These are phyloP conservation scores for Hoplostethus mediterraneus DNA, from an alignment of 2,797 vertebrate genomes.

Conservation along the genomic window DNA sequence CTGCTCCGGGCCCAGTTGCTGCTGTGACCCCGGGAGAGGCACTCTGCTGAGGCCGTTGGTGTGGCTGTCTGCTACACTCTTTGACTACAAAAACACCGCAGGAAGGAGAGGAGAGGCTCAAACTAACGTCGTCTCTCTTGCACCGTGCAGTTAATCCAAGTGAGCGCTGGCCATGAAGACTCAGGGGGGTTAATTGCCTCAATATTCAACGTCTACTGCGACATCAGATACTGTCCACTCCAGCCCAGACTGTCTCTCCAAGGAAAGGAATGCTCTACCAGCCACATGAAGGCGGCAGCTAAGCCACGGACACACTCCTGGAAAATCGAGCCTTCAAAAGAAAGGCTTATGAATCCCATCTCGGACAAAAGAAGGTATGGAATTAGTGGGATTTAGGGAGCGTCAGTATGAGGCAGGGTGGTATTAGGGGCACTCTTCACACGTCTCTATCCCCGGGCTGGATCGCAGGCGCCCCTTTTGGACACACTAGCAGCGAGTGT, in stretches of 20 bases:
- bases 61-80: constrained; percentile 39
- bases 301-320: constrained; percentile 75
- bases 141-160: constrained; percentile 29
- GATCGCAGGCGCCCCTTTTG: constrained; percentile 59
- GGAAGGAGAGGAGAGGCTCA: constrained; percentile 3
- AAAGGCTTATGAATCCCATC: constrained; percentile 77
- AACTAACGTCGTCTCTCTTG: constrained; percentile 32
- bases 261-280: constrained; percentile 44
- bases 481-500: constrained; percentile 48
- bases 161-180: constrained; percentile 27
- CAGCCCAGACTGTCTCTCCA: constrained; percentile 43
- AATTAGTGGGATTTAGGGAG: constrained; percentile 81
- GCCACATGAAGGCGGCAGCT: constrained; percentile 56
- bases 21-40: constrained; percentile 61
- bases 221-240: constrained; percentile 48
- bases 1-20: constrained; percentile 51
- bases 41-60: constrained; percentile 26
- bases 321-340: constrained; percentile 81
- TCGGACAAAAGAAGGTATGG: constrained; percentile 79
- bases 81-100: constrained; percentile 54
- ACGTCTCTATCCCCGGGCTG: constrained; percentile 62
- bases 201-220: constrained; percentile 56
- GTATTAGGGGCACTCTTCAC: constrained; percentile 75
- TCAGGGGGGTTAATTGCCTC: constrained; percentile 47
- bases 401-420: constrained; percentile 63